phyloP scores from a whole-genome alignment of 2,797 vertebrate genomes.

The Urosaurus nigricauda region DNA sequence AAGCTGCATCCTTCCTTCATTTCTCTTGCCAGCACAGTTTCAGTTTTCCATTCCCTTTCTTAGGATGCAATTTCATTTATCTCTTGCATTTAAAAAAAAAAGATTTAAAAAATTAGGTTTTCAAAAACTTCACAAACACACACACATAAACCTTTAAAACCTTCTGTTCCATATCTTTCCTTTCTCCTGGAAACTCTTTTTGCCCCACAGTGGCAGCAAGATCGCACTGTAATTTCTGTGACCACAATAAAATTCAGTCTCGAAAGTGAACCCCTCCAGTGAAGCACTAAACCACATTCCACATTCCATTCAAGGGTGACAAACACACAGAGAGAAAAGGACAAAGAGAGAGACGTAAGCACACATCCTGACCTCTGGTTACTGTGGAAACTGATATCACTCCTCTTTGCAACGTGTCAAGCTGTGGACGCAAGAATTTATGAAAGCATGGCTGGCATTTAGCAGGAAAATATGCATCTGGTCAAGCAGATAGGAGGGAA shows the following conservation, averaged over 20 bases:
- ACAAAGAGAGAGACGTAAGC: neutral
- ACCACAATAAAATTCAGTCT: accelerated
- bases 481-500: neutral
- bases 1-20: too few species aligned
- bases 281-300: neutral
- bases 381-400: constrained; percentile 59
- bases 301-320: constrained; percentile 39
- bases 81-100: too few species aligned
- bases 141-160: too few species aligned
- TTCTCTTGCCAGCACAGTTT: too few species aligned
- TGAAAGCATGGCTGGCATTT: constrained; percentile 43
- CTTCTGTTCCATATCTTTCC: too few species aligned
- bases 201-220: neutral
- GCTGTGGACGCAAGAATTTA: constrained; percentile 37
- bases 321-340: neutral
- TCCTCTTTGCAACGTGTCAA: constrained; percentile 17
- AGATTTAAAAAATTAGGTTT: too few species aligned
- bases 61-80: too few species aligned
- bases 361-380: neutral
- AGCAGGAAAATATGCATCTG: constrained; percentile 30
- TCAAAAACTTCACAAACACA: too few species aligned
- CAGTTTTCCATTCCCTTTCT: too few species aligned
- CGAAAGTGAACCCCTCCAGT: neutral
- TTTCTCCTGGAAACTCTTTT: neutral
- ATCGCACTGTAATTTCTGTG: neutral